Evolutionary conservation across 2,113 vertebrate genomes (phyloP), one percentile per base, ranked within the genome.

Genomic region (Ophthalmotilapia sp.): DNA sequence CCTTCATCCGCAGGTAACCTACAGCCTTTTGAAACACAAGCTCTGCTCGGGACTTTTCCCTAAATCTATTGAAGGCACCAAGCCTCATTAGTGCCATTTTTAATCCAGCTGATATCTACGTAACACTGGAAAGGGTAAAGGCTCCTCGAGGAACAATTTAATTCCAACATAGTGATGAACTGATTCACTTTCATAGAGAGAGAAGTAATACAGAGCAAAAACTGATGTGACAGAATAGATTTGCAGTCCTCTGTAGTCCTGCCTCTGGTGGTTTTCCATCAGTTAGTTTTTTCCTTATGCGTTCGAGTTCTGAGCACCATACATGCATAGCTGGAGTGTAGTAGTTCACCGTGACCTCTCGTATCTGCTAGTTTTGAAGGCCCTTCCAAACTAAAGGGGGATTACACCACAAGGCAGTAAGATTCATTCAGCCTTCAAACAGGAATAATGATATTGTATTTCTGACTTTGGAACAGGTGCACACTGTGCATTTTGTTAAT

Each of bases 71-170:
- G 12, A 23, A 49, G 47, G 40, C 75, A 73, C 26, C 40, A 26
- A 62, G 79, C 45, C 42, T 80, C 45, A 73, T 29, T 54, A 82
- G 45, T 53, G 75, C 4, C 65, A 47, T 51, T 88, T 88, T 26
- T 58, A 70, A 26, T 23, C 53, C 5, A 23, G 31, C 6, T 68
- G 68, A 84, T 79, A 31, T 68, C 55, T 12, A 17, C 9, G 26
- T 26, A 65, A 77, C 12, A n/a, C 5, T 15, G 68, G 12, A 26
- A 49, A 81, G n/a, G 53, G 33, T 40, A 80, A 73, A 54, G 40
- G 19, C 10, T 55, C 13, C 33, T 51, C 4, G 17, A 62, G 53
- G 21, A 80, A 75, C 5, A 9, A 19, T 83, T 86, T 62, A 21
- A 49, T 79, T 87, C 47, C 36, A 56, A 33, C 31, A 38, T 21